Percentiles rank a stretch among this genome's conserved stretches.
Conservation (phyloP, 2,113 vertebrate genomes). For the Taurulus bubalis region DNA sequence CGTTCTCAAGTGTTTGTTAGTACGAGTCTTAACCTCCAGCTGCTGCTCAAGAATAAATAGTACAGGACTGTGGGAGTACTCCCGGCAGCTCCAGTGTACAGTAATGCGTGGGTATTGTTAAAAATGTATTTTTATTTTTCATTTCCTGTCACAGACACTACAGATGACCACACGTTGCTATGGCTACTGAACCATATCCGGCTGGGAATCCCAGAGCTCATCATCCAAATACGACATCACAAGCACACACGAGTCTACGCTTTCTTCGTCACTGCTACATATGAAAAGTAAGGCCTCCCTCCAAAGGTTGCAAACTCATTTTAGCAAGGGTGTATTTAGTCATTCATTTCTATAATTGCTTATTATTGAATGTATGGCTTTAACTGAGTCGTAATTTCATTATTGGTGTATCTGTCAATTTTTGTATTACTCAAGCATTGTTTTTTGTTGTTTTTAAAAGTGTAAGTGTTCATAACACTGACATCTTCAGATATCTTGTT, state of each 20-base stretch:
- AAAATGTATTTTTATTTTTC: constrained; percentile 55
- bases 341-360: neutral
- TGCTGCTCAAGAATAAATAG: constrained; percentile 47
- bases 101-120: constrained; percentile 35
- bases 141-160: constrained; percentile 86
- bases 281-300: constrained; percentile 88
- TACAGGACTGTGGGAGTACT: constrained; percentile 44
- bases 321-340: neutral
- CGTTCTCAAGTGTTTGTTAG: constrained; percentile 32
- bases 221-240: constrained; percentile 97
- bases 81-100: constrained; percentile 27
- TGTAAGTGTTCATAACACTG: neutral
- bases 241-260: constrained; percentile 92
- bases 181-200: constrained; percentile 98
- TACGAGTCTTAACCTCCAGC: constrained; percentile 55
- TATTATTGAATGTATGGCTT: neutral
- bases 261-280: constrained; percentile 97
- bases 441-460: neutral
- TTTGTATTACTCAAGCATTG: neutral
- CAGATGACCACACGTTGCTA: constrained; percentile 97
- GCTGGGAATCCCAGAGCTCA: constrained; percentile 96
- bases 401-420: neutral
- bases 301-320: neutral
- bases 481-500: neutral
- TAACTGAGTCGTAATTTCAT: neutral